phyloP scores from a whole-genome alignment of 2,113 vertebrate genomes.

The Mungos mungo region DNA sequence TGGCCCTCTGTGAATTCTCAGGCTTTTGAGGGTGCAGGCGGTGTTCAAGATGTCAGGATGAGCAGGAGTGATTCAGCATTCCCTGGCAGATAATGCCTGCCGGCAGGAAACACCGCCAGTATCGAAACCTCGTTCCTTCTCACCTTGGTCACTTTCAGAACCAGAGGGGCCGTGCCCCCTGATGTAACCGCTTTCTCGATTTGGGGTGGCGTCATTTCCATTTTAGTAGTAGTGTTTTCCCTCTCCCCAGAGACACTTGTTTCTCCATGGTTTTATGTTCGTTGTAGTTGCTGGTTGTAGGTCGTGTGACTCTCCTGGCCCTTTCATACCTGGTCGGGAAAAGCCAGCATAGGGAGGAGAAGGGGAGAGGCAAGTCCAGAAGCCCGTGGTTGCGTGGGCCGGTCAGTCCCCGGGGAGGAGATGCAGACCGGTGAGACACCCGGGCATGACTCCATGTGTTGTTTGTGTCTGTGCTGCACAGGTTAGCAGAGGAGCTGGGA shows the following conservation, averaged over 20 bases:
- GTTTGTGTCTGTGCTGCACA: conserved; percentile 75
- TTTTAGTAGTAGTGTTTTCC: neutral
- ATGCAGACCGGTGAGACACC: neutral
- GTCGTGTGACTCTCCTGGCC: neutral
- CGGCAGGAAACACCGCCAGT: neutral
- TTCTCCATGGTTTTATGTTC: neutral
- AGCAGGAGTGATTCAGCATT: neutral
- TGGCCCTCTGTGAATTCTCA: neutral
- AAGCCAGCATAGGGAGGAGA: neutral
- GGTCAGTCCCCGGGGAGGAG: neutral
- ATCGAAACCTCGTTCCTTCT: neutral
- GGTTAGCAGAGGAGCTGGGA: conserved; percentile 61
- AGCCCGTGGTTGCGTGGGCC: neutral
- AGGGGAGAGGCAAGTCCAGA: neutral
- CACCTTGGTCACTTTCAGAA: neutral
- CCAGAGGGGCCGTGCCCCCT: neutral
- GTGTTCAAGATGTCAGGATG: neutral
- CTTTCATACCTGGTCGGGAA: neutral
- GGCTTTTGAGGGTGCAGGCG: neutral
- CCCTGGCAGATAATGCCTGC: neutral
- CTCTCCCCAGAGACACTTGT: neutral
- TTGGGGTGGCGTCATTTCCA: neutral
- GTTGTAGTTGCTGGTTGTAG: neutral
- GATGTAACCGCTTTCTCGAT: neutral
- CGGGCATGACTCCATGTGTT: conserved; percentile 33